Evolutionary conservation across 2,113 vertebrate species (phyloP).

Genomic region (Epinephelus cyanopodus): DNA sequence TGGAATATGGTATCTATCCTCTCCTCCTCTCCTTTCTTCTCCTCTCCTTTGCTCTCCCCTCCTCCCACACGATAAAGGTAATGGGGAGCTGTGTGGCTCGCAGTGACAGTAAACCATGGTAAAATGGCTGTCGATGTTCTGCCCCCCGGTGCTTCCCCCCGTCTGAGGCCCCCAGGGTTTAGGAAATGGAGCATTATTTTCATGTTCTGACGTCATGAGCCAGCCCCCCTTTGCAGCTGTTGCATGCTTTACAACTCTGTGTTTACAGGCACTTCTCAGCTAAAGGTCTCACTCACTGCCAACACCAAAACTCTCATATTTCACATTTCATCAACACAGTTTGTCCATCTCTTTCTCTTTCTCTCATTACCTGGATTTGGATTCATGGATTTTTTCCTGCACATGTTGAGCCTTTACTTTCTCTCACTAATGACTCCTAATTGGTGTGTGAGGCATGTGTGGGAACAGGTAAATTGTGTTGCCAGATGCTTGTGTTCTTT

Average conservation of each 20-base stretch:
- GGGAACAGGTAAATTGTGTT: slow-evolving; percentile 75
- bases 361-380: slow-evolving; percentile 21
- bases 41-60: slow-evolving; percentile 45
- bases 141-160: slow-evolving; percentile 46
- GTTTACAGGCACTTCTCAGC: slow-evolving; percentile 74
- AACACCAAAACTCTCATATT: slow-evolving; percentile 53
- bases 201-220: slow-evolving; percentile 82
- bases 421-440: slow-evolving; percentile 68
- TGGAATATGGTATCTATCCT: slow-evolving; percentile 70
- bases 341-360: neutral
- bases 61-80: slow-evolving; percentile 70
- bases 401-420: slow-evolving; percentile 55
- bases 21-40: slow-evolving; percentile 59
- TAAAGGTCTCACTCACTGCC: slow-evolving; percentile 53
- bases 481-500: slow-evolving; percentile 81
- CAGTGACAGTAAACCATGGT: slow-evolving; percentile 66
- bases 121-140: slow-evolving; percentile 74
- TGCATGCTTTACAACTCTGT: slow-evolving; percentile 82
- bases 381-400: neutral
- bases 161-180: slow-evolving; percentile 82
- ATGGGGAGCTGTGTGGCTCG: slow-evolving; percentile 58
- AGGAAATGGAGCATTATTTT: slow-evolving; percentile 86
- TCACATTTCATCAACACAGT: slow-evolving; percentile 45
- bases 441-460: slow-evolving; percentile 75
- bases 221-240: slow-evolving; percentile 91